Percentiles rank a stretch among this genome's conserved stretches.
Evolutionary conservation across 2,113 vertebrate genomes (phyloP).

Genomic region (Oophaga pumilio): DNA sequence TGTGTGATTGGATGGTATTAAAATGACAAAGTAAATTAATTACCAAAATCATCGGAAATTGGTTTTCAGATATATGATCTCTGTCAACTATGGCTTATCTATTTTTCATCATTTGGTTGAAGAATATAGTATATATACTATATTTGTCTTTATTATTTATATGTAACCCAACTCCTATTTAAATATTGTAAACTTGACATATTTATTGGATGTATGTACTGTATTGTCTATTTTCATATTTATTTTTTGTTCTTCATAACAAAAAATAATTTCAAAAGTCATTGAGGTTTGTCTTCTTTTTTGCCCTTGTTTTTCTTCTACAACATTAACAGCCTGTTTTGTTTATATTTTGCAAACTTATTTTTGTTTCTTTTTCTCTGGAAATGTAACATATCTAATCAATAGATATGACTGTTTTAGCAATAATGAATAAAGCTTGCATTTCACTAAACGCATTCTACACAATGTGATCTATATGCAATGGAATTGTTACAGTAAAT

Average conservation of each 20-base stretch:
- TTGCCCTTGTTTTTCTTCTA: neutral
- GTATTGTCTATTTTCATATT: neutral
- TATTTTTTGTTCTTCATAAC: neutral
- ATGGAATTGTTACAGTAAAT: too few relatives aligned
- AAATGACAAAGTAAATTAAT: neutral
- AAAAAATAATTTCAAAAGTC: neutral
- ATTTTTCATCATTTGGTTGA: neutral
- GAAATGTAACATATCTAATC: slow-evolving; percentile 17
- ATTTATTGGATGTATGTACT: neutral
- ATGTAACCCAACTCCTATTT: neutral
- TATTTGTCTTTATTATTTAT: neutral
- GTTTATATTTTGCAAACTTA: neutral
- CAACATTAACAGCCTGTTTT: neutral
- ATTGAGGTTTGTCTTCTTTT: neutral
- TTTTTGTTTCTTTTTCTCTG: slow-evolving; percentile 12
- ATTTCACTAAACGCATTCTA: neutral
- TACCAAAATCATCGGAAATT: neutral
- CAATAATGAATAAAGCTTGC: slow-evolving; percentile 14
- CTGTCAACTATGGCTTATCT: neutral
- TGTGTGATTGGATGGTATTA: neutral
- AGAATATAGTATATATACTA: too few relatives aligned
- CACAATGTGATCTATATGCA: neutral
- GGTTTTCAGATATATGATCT: neutral
- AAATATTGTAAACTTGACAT: neutral
- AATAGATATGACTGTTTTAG: slow-evolving; percentile 8